A percentile compares a stretch with the other conserved stretches of the same genome.
phyloP scores from a whole-genome alignment of 2,113 vertebrate species.

The Ictidomys tridecemlineatus region DNA sequence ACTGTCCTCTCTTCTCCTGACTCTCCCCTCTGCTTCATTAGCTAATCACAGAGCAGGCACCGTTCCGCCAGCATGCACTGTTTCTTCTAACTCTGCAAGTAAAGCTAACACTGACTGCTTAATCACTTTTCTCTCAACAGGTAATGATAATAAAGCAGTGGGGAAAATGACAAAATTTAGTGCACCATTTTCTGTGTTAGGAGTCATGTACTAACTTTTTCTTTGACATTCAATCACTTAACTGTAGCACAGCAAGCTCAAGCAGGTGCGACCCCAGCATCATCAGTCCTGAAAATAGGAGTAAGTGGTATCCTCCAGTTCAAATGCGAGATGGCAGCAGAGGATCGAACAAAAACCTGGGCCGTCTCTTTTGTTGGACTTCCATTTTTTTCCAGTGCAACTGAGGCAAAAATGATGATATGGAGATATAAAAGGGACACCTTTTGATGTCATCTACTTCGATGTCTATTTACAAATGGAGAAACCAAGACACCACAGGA shows the following conservation, averaged over 20 bases:
- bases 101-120: slow-evolving; percentile 87
- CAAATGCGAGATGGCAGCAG: slow-evolving; percentile 37
- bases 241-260: slow-evolving; percentile 48
- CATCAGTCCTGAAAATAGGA: neutral
- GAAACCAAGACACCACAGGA: neutral
- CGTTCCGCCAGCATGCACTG: slow-evolving; percentile 78
- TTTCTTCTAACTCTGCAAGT: slow-evolving; percentile 80
- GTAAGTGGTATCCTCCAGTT: neutral
- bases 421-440: neutral
- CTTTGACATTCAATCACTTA: slow-evolving; percentile 68
- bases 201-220: slow-evolving; percentile 74
- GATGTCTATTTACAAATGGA: neutral
- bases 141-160: slow-evolving; percentile 86
- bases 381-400: neutral
- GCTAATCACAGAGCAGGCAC: slow-evolving; percentile 78
- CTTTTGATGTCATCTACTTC: neutral
- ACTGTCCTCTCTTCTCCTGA: neutral
- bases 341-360: neutral
- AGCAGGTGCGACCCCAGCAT: neutral
- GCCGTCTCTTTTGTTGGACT: neutral
- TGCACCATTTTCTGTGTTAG: slow-evolving; percentile 72
- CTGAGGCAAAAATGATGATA: neutral
- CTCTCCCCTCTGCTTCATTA: slow-evolving; percentile 81
- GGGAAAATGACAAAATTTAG: slow-evolving; percentile 82
- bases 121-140: slow-evolving; percentile 88